These are phyloP conservation scores for Dorcus parallelipipedus DNA, from an alignment of 2,888 invertebrate species.

Conservation along the genomic window DNA sequence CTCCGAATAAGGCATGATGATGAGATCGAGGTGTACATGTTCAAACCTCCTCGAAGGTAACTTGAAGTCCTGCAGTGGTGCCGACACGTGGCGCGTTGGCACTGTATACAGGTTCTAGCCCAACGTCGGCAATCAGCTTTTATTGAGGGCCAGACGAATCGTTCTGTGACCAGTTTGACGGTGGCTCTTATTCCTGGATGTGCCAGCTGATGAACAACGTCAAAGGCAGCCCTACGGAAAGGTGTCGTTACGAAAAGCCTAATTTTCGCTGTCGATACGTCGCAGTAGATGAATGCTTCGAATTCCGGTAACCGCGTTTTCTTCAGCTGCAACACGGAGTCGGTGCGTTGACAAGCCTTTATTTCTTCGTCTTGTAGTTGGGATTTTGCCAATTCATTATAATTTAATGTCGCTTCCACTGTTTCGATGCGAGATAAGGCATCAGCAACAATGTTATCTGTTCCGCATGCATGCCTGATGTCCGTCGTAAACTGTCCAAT, in stretches of 20 bases:
- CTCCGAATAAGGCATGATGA: slow-evolving; percentile 47
- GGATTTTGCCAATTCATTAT: neutral
- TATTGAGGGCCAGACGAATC: slow-evolving; percentile 15
- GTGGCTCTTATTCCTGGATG: slow-evolving; percentile 9
- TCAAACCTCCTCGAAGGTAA: slow-evolving; percentile 34
- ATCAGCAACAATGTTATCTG: slow-evolving; percentile 18
- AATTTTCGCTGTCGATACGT: too few species aligned
- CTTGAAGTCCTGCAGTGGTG: slow-evolving; percentile 23
- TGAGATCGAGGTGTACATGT: slow-evolving; percentile 36
- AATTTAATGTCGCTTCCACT: neutral
- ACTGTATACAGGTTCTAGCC: slow-evolving; percentile 19
- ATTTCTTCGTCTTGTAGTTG: slow-evolving; percentile 5
- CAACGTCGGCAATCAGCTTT: slow-evolving; percentile 4
- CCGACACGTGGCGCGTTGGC: slow-evolving; percentile 34
- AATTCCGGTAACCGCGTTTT: too few species aligned
- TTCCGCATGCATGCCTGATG: slow-evolving; percentile 13
- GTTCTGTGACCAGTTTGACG: neutral
- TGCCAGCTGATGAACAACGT: neutral
- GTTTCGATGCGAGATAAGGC: slow-evolving; percentile 4
- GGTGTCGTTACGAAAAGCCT: neutral
- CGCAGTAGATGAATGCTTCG: too few species aligned
- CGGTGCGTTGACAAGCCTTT: neutral
- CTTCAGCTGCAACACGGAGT: too few species aligned
- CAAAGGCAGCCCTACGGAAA: neutral
- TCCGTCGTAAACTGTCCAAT: slow-evolving; percentile 18